Base-by-base conservation (phyloP, 2,888 invertebrate genomes). In the Syrphus vitripennis region DNA sequence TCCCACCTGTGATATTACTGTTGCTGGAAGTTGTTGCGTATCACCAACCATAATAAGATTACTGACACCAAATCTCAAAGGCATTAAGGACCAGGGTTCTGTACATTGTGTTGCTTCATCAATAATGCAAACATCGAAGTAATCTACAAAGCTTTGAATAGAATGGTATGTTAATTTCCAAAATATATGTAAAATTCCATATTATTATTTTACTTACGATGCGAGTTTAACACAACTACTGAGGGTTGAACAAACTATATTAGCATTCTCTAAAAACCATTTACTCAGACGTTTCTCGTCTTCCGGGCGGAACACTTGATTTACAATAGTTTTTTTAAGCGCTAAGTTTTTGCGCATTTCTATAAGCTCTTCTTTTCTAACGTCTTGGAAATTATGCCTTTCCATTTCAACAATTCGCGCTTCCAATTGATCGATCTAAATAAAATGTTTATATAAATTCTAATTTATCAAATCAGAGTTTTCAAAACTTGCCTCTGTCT, bases 101-200 rank as follows among this genome's bases (percentile, higher is more conserved):
- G 94, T 95, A 87, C 96, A 96, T 90, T 97, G 97, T 0, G 97
- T 96, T 21, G 98, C 97, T 93, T 98, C 97, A 92, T 97, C 97
- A 70, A 97, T 94, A 71, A 97, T 96, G 89, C 97, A 97, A 78
- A 95, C 93, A 63, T 95, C 94, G 75, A 94, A 93, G 65, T 90
- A 90, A 57, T 89, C 88, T 0, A 86, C 78, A 59, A 81, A 88
- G 19, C 88, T 88, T 42, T 16, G 6, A 0, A 42, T 5, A 40
- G 6, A 16, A 1, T n/a, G 2, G 16, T 16, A 2, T 4, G 2
- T 24, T 21, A 24, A 48, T 48, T 21, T 48, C 0, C 19, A 21
- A 24, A 10, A 34, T 9, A 10, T 24, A 3, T 3, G 14, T 3
- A 12, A 59, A 29, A 42, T 14, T 1, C 16, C 7, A 14, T 4